A percentile compares a stretch with the other conserved stretches of the same genome.
These are phyloP conservation scores for Leuciscus waleckii DNA, from an alignment of 2,797 vertebrate species.

Conservation along the genomic window DNA sequence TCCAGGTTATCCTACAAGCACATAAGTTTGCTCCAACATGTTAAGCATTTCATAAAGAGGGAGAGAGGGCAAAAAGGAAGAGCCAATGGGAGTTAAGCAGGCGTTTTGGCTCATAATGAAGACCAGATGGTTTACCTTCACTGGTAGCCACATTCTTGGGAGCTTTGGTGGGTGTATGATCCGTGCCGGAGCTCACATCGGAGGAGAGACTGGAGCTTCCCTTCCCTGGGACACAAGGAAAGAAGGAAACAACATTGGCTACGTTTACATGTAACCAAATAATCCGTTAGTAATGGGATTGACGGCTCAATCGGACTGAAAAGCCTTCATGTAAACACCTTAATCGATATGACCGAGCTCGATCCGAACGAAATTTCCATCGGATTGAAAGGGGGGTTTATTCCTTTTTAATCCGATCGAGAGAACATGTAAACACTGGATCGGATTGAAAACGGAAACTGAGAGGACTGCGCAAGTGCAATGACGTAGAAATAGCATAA, in stretches of 20 bases:
- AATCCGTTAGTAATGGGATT: too few relatives aligned
- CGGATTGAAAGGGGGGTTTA: too few relatives aligned
- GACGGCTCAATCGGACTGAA: too few relatives aligned
- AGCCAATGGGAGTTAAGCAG: slow-evolving; percentile 52
- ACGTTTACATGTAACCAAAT: too few relatives aligned
- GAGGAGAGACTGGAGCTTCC: slow-evolving; percentile 99
- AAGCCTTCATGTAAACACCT: too few relatives aligned
- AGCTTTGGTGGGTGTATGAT: slow-evolving; percentile 95
- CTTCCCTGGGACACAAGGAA: slow-evolving; percentile 85
- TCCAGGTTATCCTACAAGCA: slow-evolving; percentile 75
- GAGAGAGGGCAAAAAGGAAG: slow-evolving; percentile 42
- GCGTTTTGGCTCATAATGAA: slow-evolving; percentile 77
- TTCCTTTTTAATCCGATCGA: too few relatives aligned
- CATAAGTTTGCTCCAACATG: slow-evolving; percentile 76
- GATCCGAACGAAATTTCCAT: accelerated
- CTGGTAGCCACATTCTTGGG: slow-evolving; percentile 95
- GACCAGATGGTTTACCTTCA: slow-evolving; percentile 93
- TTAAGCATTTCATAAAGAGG: slow-evolving; percentile 64
- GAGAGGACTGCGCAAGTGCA: too few relatives aligned
- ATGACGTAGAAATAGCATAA: too few relatives aligned
- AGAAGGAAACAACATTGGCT: slow-evolving; percentile 29
- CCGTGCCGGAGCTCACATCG: slow-evolving; percentile 98
- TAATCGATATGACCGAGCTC: too few relatives aligned
- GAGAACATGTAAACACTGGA: too few relatives aligned
- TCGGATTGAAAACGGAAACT: too few relatives aligned